These are phyloP conservation scores for Oryzias melastigma DNA, from an alignment of 2,113 vertebrate species.

Conservation along the genomic window DNA sequence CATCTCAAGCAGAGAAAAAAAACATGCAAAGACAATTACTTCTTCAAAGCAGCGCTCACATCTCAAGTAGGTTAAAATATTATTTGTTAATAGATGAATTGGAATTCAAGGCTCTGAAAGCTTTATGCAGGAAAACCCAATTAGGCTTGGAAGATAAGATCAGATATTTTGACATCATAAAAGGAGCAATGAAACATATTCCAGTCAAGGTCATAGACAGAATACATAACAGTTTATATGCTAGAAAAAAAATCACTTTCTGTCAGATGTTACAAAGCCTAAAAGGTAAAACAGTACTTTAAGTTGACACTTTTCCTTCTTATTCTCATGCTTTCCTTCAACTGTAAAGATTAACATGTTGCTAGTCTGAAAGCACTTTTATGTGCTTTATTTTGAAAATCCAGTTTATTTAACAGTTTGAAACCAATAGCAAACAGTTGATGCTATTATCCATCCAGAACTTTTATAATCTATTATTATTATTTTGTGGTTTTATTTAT, in stretches of 20 bases:
- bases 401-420: no score
- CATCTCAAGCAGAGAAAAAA: conserved; percentile 29
- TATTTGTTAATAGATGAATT: conserved; percentile 29
- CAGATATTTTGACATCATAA: conserved; percentile 51
- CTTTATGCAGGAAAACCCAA: conserved; percentile 40
- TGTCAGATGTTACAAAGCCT: no score
- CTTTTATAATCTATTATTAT: no score
- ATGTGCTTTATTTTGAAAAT: no score
- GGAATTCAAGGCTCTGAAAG: conserved; percentile 36
- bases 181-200: conserved; percentile 42
- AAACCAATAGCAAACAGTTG: no score
- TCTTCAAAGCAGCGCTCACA: conserved; percentile 31
- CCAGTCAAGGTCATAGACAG: conserved; percentile 28
- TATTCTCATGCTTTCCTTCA: no score
- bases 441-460: no score
- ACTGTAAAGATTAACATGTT: no score
- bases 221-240: background rate
- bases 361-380: no score
- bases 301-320: no score
- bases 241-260: no score
- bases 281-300: no score
- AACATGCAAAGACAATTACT: conserved; percentile 27
- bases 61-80: conserved; percentile 36
- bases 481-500: background rate
- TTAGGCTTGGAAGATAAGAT: conserved; percentile 43